These are phyloP conservation scores for Acanthopagrus latus DNA, from an alignment of 2,797 vertebrate species.

Conservation along the genomic window DNA sequence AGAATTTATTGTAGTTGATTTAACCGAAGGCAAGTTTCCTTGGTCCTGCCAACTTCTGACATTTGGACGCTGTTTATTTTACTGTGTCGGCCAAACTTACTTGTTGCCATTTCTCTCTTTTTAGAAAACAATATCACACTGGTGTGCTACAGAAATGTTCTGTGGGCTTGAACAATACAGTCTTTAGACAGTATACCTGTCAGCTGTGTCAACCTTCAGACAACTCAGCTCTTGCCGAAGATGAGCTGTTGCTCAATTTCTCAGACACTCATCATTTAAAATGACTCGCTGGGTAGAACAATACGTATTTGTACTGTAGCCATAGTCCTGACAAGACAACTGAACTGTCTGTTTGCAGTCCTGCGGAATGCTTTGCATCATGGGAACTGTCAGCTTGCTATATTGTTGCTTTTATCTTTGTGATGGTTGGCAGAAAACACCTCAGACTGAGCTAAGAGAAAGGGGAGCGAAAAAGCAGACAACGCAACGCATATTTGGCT, in stretches of 20 bases:
- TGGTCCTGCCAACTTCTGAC: neutral
- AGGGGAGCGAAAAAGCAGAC: conserved; percentile 29
- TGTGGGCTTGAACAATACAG: neutral
- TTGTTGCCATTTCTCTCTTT: neutral
- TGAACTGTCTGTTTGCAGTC: conserved; percentile 13
- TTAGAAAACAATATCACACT: neutral
- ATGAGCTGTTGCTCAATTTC: conserved; percentile 38
- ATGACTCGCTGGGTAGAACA: neutral
- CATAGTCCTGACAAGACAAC: neutral
- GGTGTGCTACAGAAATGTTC: neutral
- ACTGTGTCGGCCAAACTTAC: neutral
- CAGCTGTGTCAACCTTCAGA: conserved; percentile 15
- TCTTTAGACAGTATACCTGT: neutral
- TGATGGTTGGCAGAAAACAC: conserved; percentile 43
- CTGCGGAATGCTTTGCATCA: conserved; percentile 14
- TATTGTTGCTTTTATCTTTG: conserved; percentile 27
- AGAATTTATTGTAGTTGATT: neutral
- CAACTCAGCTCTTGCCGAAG: conserved; percentile 30
- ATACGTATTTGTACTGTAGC: neutral
- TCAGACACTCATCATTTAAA: conserved; percentile 21
- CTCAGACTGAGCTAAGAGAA: conserved; percentile 44
- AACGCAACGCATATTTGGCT: conserved; percentile 57
- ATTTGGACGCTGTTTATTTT: neutral
- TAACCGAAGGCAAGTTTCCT: neutral
- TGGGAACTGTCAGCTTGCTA: conserved; percentile 15